These are phyloP conservation scores for Brachyptera risi DNA, from an alignment of 2,888 invertebrate species.

Conservation along the genomic window DNA sequence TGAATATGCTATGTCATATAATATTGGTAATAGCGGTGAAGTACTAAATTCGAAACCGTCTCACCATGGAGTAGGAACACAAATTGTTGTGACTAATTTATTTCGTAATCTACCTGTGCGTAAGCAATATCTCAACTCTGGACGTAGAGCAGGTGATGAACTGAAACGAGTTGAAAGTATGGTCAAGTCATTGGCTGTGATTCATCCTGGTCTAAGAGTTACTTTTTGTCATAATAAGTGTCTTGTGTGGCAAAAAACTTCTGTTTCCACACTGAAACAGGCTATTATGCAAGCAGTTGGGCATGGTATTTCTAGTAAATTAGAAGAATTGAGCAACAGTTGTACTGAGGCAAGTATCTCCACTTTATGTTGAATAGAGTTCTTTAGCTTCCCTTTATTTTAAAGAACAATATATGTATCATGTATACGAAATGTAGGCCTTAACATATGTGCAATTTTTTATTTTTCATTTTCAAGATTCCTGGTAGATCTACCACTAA, in stretches of 20 bases:
- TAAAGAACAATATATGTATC: background rate
- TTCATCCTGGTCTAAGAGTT: constrained; percentile 48
- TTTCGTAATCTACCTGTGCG: constrained; percentile 57
- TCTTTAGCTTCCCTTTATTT: background rate
- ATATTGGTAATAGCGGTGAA: constrained; percentile 47
- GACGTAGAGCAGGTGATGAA: constrained; percentile 48
- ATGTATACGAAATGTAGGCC: background rate
- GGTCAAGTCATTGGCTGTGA: constrained; percentile 49
- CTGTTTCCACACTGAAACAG: constrained; percentile 41
- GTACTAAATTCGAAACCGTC: constrained; percentile 45
- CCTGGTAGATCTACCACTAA: too few species aligned
- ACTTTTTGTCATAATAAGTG: constrained; percentile 47
- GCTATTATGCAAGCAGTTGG: constrained; percentile 42
- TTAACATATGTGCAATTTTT: background rate
- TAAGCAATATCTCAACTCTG: constrained; percentile 48
- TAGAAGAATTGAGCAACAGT: constrained; percentile 38
- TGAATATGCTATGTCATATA: constrained; percentile 46
- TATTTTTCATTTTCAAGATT: too few species aligned
- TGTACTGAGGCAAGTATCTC: constrained; percentile 37
- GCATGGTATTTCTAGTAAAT: constrained; percentile 35
- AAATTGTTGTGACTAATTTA: constrained; percentile 48
- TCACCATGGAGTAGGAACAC: constrained; percentile 52
- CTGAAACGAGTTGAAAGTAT: constrained; percentile 51
- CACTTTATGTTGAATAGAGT: background rate
- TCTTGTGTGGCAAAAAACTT: constrained; percentile 49